Evolutionary conservation across 1,140 invertebrate species (phyloP).

Genomic region (Uloborus diversus): DNA sequence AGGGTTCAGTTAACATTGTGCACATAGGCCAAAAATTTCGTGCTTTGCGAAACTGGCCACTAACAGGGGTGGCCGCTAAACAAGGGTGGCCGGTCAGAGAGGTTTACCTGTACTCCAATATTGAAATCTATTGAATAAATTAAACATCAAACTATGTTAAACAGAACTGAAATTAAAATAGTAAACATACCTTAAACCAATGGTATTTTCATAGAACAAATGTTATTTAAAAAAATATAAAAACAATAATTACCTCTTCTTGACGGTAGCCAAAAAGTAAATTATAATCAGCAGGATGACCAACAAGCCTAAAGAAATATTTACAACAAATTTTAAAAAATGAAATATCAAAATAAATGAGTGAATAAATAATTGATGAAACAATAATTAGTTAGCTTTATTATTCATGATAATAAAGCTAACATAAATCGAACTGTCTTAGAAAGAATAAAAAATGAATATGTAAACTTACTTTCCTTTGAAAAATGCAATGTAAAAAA

Average conservation of each 20-base stretch:
- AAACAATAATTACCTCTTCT: conserved; percentile 76
- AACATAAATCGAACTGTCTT: background rate
- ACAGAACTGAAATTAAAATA: background rate
- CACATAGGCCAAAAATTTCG: no score
- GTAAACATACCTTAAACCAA: background rate
- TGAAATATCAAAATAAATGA: background rate
- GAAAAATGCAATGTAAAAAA: conserved; percentile 98
- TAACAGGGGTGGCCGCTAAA: no score
- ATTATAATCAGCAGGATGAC: conserved; percentile 82
- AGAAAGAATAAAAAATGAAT: conserved; percentile 1
- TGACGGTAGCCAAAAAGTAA: conserved; percentile 79
- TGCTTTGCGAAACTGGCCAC: no score
- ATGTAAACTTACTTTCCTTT: conserved; percentile 81
- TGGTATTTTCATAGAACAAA: no score
- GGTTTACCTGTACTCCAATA: no score
- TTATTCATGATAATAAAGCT: background rate
- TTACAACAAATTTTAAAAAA: background rate
- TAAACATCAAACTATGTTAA: no score
- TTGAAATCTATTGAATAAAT: no score
- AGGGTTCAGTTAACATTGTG: no score
- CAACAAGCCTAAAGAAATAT: conserved; percentile 68
- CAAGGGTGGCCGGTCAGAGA: no score
- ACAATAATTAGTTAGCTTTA: background rate
- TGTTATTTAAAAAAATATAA: conserved; percentile 7
- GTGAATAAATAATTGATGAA: background rate